These are phyloP conservation scores for Callimico goeldii DNA, from an alignment of 2,797 vertebrate genomes.

Conservation along the genomic window DNA sequence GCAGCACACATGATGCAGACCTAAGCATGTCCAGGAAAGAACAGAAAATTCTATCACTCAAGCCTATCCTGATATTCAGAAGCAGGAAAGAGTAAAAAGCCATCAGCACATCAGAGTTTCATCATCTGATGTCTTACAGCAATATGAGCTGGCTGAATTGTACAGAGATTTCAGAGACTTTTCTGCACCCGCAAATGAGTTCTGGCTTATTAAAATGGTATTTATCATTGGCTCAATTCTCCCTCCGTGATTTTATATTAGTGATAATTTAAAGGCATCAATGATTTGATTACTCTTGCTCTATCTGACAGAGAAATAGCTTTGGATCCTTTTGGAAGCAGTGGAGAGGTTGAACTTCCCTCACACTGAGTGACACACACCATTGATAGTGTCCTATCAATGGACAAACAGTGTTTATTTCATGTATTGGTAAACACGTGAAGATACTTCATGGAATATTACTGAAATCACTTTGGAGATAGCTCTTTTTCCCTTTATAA, in stretches of 20 bases:
- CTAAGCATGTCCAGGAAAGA: background rate
- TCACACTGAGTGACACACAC: background rate
- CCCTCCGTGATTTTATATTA: background rate
- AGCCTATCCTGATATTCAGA: background rate
- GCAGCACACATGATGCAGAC: background rate
- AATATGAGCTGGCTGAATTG: background rate
- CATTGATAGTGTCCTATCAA: constrained; percentile 51
- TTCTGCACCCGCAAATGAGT: background rate
- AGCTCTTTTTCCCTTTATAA: background rate
- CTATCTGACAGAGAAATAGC: background rate
- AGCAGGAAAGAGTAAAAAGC: background rate
- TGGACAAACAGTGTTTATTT: constrained; percentile 10
- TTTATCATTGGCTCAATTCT: background rate
- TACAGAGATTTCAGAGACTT: background rate
- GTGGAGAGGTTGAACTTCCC: background rate
- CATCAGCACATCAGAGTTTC: background rate
- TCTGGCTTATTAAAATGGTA: background rate
- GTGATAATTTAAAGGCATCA: constrained; percentile 30
- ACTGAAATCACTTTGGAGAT: background rate
- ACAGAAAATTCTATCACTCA: background rate
- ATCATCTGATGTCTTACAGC: background rate
- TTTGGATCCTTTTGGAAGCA: background rate
- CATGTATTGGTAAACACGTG: background rate
- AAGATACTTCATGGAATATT: constrained; percentile 41
- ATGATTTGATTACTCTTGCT: background rate